Conservation (phyloP, 2,888 invertebrate genomes). For the Hypolimnas misippus region DNA sequence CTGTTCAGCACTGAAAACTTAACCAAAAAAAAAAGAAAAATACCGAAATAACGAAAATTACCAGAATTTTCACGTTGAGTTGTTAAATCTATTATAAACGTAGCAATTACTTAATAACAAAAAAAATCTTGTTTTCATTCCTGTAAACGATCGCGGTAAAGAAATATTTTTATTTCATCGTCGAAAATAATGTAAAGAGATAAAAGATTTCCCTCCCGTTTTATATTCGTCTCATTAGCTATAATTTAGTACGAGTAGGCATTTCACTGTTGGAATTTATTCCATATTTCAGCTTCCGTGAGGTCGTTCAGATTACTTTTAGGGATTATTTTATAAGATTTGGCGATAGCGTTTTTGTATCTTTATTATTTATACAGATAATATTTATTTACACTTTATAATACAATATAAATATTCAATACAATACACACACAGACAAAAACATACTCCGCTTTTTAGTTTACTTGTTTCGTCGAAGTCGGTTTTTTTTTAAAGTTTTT, state of each 20-base stretch:
- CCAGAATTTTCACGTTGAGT: background rate
- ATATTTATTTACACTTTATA: no score
- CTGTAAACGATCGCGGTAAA: background rate
- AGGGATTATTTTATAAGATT: slow-evolving; percentile 45
- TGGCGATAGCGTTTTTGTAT: slow-evolving; percentile 30
- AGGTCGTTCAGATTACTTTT: slow-evolving; percentile 64
- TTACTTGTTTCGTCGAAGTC: no score
- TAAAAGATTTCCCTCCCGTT: slow-evolving; percentile 50
- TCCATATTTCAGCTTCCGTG: slow-evolving; percentile 70
- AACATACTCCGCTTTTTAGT: no score
- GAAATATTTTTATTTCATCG: slow-evolving; percentile 7
- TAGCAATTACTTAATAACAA: background rate
- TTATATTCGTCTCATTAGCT: slow-evolving; percentile 74
- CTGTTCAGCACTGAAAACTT: no score
- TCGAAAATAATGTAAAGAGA: slow-evolving; percentile 2
- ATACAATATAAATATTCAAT: no score
- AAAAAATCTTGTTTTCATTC: background rate
- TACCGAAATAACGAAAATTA: background rate
- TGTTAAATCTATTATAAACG: background rate
- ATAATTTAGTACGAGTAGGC: slow-evolving; percentile 70
- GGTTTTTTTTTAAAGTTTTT: no score
- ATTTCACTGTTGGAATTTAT: slow-evolving; percentile 67
- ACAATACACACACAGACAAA: no score
- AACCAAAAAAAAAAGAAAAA: no score
- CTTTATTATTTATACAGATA: background rate